Base-by-base conservation (phyloP, 2,888 invertebrate genomes). In the Trissolcus japonicus region DNA sequence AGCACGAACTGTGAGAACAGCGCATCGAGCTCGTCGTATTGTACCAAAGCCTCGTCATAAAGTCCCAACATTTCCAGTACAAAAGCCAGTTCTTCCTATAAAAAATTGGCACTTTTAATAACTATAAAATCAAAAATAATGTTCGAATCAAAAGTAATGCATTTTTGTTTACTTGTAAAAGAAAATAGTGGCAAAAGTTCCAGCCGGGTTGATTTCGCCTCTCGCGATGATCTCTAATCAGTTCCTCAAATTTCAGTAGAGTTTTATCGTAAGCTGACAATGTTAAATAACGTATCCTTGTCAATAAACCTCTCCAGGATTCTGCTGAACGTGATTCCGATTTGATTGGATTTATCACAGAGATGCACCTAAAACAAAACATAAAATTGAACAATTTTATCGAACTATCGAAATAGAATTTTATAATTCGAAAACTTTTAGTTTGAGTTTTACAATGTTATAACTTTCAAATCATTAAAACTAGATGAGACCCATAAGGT, bases 11-110 rank as follows among this genome's bases (percentile, higher is more conserved):
- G 98, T 1, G 98, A 97, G 89, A 98, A 98, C 82, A 98, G 92
- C 59, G 98, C 98, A 90, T 98, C 98, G 85, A 99, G 91, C 90
- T 98, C 98, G 88, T 98, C 98, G 88, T 98, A 99, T 86, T 98
- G 98, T 66, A 98, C 95, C 81, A 98, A 90, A 13, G 98, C 96
- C 90, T 98, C 98, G 81, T 98, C 97, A 86, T 95, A 94, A 79
- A 98, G 91, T 69, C 96, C 96, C 80, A 98, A 90, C 95, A 97
- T 97, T 91, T 98, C 96, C 84, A 97, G 92, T 80, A 97, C 96
- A 90, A 98, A 95, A 72, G 98, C 98, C 82, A 98, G 91, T 90
- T 98, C 97, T 91, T 98, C 98, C 94, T 98, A 29, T 4, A 92
- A 67, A 14, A n/a, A 46, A 6, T 46, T 1, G 1, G 6, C n/a